Percentiles rank a stretch among this genome's conserved stretches.
Conservation (phyloP, 2,113 vertebrate genomes). For the Trichechus manatus region DNA sequence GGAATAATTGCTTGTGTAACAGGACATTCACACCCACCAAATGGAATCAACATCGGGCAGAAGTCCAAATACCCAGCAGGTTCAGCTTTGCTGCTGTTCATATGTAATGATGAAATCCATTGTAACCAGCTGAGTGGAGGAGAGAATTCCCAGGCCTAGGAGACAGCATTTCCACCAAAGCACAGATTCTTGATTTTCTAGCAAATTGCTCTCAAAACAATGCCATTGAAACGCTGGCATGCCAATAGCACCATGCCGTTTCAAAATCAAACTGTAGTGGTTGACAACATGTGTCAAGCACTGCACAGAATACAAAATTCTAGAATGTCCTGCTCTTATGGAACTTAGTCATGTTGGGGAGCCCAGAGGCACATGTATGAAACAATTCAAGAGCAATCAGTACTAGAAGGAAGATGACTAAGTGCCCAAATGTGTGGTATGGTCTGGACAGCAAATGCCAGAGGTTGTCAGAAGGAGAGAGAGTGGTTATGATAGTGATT, state of each 20-base stretch:
- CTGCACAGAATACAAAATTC: neutral
- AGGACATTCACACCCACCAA: constrained; percentile 50
- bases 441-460: neutral
- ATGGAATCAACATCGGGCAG: constrained; percentile 47
- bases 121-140: constrained; percentile 24
- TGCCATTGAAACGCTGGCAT: constrained; percentile 17
- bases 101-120: constrained; percentile 44
- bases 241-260: constrained; percentile 13
- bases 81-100: constrained; percentile 42
- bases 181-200: constrained; percentile 53
- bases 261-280: constrained; percentile 58
- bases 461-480: neutral
- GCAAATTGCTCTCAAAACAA: constrained; percentile 44
- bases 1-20: constrained; percentile 73
- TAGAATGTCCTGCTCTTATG: neutral
- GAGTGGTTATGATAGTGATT: neutral
- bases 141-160: neutral
- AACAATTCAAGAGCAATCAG: constrained; percentile 21
- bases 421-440: neutral
- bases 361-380: neutral
- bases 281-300: neutral
- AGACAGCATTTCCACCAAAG: constrained; percentile 49
- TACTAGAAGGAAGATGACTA: constrained; percentile 6
- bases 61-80: constrained; percentile 54
- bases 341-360: constrained; percentile 10